Percentiles rank a stretch among this genome's conserved stretches.
Evolutionary conservation across 2,888 invertebrate genomes (phyloP).

Genomic region (Drosophila falleni): DNA sequence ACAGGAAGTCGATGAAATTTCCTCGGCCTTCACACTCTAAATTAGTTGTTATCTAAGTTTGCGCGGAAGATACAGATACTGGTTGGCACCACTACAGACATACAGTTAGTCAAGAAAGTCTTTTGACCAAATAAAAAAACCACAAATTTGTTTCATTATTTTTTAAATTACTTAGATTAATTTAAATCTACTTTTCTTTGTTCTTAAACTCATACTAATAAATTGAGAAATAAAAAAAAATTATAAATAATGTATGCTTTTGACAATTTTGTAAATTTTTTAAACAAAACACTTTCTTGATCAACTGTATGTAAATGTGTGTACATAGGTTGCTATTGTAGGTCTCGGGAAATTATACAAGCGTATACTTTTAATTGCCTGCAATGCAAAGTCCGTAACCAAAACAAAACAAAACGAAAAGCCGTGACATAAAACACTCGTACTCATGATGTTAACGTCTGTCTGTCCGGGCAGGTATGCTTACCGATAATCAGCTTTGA

Average conservation of each 20-base stretch:
- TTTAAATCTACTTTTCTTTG: too few species aligned
- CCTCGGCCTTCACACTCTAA: conserved; percentile 26
- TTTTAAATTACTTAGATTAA: too few species aligned
- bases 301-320: too few species aligned
- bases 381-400: conserved; percentile 64
- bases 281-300: too few species aligned
- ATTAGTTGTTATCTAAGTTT: conserved; percentile 34
- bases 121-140: too few species aligned
- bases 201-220: too few species aligned
- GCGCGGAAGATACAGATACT: conserved; percentile 40
- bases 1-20: conserved; percentile 61
- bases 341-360: conserved; percentile 66
- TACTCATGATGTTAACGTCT: background rate
- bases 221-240: too few species aligned
- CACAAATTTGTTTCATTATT: too few species aligned
- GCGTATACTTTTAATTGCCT: conserved; percentile 69
- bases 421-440: conserved; percentile 12
- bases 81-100: conserved; percentile 3
- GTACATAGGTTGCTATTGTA: conserved; percentile 13
- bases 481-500: background rate
- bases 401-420: conserved; percentile 60
- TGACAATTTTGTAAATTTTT: too few species aligned
- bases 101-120: too few species aligned
- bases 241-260: too few species aligned
- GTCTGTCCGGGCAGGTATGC: too few species aligned